phyloP scores from a whole-genome alignment of 2,113 vertebrate genomes.

The Cryptoleucopteryx plumbea region DNA sequence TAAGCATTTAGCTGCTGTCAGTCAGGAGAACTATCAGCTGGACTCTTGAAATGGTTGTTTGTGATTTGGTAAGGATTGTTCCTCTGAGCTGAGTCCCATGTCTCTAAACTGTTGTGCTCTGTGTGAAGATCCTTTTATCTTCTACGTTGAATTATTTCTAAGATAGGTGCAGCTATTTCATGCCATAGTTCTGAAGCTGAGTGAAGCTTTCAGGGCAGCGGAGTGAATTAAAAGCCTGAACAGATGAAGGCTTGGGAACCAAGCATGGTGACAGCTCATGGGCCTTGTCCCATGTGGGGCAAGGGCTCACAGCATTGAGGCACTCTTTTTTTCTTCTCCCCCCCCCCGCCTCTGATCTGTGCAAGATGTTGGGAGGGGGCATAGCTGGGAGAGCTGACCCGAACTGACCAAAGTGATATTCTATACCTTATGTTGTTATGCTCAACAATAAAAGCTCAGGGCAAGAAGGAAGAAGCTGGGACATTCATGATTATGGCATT shows the following conservation, averaged over 20 bases:
- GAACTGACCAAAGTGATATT: not conserved
- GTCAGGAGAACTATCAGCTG: not conserved
- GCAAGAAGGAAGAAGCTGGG: not conserved
- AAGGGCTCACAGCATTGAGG: not conserved
- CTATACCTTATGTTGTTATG: not conserved
- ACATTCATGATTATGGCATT: not conserved
- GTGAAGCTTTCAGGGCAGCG: not conserved
- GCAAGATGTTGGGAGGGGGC: not conserved
- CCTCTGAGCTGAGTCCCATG: not conserved
- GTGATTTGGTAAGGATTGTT: not conserved
- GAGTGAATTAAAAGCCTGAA: not conserved
- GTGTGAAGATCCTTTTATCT: not conserved
- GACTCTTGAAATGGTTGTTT: not conserved
- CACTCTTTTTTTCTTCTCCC: not conserved
- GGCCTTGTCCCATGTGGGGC: not conserved
- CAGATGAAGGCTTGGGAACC: not conserved
- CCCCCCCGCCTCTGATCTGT: not conserved
- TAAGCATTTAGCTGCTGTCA: not conserved
- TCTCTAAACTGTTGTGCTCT: not conserved
- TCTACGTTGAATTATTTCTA: not conserved
- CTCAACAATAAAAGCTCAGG: not conserved
- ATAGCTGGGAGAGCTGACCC: not conserved
- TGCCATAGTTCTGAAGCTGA: not conserved
- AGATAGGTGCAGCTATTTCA: not conserved
- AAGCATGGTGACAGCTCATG: not conserved